A percentile compares a stretch with the other conserved stretches of the same genome.
phyloP scores from a whole-genome alignment of 2,797 vertebrate genomes.

The Sebastes matsubarae region DNA sequence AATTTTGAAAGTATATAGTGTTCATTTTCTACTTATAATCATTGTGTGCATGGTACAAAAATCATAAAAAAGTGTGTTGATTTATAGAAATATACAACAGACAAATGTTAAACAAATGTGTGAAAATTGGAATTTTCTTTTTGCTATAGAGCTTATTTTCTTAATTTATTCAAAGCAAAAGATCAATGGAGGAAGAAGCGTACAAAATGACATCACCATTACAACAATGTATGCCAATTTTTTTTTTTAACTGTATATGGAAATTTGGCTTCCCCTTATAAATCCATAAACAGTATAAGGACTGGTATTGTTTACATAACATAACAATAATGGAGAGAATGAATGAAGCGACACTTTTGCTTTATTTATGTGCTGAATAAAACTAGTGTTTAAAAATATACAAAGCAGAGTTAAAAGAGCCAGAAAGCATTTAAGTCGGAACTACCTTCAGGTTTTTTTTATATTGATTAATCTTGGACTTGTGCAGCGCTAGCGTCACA shows the following conservation, averaged over 20 bases:
- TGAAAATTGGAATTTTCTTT: background rate
- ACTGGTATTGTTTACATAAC: background rate
- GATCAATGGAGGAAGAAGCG: background rate
- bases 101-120: background rate
- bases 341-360: background rate
- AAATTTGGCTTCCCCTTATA: background rate
- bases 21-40: background rate
- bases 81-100: background rate
- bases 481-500: background rate
- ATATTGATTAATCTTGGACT: background rate
- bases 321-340: background rate
- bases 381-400: conserved; percentile 10
- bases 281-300: background rate
- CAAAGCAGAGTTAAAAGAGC: conserved; percentile 23
- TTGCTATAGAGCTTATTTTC: background rate
- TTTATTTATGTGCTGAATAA: conserved; percentile 24
- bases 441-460: conserved; percentile 4
- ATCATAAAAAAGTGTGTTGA: background rate
- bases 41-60: background rate
- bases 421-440: background rate
- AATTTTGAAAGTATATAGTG: background rate
- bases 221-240: background rate
- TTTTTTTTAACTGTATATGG: background rate
- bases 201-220: background rate
- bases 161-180: background rate